Evolutionary conservation across 2,113 vertebrate species (phyloP).

Genomic region (Orthochromis indermauri): DNA sequence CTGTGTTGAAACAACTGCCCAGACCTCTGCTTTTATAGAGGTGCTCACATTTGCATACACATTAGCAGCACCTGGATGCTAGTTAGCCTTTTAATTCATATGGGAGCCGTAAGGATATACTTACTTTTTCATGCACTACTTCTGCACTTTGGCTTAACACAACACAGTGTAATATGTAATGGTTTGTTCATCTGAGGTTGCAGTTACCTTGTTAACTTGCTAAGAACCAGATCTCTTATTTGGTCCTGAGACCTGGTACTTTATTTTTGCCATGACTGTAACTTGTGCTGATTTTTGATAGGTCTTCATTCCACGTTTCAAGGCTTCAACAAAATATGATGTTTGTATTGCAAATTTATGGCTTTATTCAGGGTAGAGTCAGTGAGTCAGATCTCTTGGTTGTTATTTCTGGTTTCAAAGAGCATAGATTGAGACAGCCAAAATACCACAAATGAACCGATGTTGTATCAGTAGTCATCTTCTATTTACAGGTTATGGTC

Average conservation of each 20-base stretch:
- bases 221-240: not conserved
- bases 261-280: not conserved
- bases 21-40: not conserved
- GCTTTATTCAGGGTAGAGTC: not conserved
- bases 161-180: not conserved
- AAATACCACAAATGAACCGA: not conserved
- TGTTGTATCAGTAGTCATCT: not conserved
- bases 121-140: not conserved
- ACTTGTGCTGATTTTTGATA: not conserved
- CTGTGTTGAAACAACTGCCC: not conserved
- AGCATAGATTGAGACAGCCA: not conserved
- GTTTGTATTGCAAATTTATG: not conserved
- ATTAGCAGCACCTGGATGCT: not conserved
- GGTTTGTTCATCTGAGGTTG: not conserved
- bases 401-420: not conserved
- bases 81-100: not conserved
- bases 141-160: not conserved
- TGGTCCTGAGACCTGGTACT: not conserved
- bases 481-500: not conserved
- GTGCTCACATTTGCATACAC: not conserved
- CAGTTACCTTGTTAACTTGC: not conserved
- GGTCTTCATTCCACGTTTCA: not conserved
- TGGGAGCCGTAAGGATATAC: not conserved
- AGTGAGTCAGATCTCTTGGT: not conserved
- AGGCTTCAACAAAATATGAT: not conserved